Evolutionary conservation across 2,113 vertebrate species (phyloP).

Genomic region (Daboia siamensis): DNA sequence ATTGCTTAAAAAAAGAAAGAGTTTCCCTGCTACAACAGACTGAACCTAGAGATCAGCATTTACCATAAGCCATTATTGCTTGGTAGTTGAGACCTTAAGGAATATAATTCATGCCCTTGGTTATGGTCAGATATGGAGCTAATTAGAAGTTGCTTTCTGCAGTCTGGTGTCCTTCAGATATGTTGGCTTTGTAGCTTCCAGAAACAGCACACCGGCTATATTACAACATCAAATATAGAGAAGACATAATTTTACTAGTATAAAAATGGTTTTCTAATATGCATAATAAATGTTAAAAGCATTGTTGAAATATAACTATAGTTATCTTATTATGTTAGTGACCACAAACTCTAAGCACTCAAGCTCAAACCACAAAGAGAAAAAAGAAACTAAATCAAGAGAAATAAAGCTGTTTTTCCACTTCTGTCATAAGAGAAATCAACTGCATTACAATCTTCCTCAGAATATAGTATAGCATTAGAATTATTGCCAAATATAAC

Average conservation of each 20-base stretch:
- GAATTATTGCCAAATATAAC: conserved; percentile 3
- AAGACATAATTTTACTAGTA: neutral
- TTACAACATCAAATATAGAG: neutral
- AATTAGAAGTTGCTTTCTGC: neutral
- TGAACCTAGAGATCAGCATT: neutral
- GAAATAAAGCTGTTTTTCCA: neutral
- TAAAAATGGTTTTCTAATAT: neutral
- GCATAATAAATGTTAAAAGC: neutral
- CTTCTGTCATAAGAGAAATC: neutral
- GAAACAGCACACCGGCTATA: neutral
- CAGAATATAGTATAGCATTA: neutral
- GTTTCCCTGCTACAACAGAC: neutral
- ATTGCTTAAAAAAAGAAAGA: neutral
- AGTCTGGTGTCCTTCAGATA: neutral
- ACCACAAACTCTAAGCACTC: conserved; percentile 15
- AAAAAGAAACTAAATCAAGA: neutral
- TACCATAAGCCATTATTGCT: neutral
- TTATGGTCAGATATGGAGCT: neutral
- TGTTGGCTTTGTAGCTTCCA: neutral
- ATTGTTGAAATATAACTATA: conserved; percentile 24
- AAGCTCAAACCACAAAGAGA: neutral
- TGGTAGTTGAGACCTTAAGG: neutral
- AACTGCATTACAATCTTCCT: neutral
- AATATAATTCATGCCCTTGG: neutral
- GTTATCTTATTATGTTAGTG: conserved; percentile 12